These are phyloP conservation scores for Monoplex corrugatus DNA, from an alignment of 2,888 invertebrate genomes.

Conservation along the genomic window DNA sequence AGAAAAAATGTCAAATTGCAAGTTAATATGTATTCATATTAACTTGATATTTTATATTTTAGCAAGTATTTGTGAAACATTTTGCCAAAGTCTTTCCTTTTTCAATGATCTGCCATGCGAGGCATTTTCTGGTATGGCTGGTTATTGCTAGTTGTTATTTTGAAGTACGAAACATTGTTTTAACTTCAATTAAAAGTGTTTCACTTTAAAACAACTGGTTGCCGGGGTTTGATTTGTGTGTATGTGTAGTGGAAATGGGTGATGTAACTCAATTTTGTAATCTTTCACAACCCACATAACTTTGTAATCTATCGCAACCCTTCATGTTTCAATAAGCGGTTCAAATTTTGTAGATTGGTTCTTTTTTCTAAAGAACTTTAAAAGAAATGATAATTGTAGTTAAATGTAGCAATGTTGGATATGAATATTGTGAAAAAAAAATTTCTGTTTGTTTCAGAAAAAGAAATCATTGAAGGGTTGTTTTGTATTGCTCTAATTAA, in stretches of 20 bases:
- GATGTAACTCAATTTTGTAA: not conserved
- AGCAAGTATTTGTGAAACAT: slow-evolving; percentile 71
- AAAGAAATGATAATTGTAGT: too few species aligned
- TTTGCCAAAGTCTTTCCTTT: slow-evolving; percentile 72
- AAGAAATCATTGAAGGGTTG: slow-evolving; percentile 9
- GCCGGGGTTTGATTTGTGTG: not conserved
- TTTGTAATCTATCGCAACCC: not conserved
- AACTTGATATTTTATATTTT: slow-evolving; percentile 53
- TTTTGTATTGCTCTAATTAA: not conserved
- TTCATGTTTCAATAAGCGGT: slow-evolving; percentile 13
- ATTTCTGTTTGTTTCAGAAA: too few species aligned
- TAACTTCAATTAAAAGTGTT: slow-evolving; percentile 35
- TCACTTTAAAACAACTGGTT: slow-evolving; percentile 20
- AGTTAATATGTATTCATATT: slow-evolving; percentile 52
- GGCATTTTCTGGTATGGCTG: slow-evolving; percentile 28
- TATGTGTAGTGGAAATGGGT: not conserved
- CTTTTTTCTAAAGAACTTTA: too few species aligned
- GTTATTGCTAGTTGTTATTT: slow-evolving; percentile 17
- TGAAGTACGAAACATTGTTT: slow-evolving; percentile 5
- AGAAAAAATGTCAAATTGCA: slow-evolving; percentile 52
- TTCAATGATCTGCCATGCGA: slow-evolving; percentile 53
- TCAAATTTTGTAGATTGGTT: too few species aligned
- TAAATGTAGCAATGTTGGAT: too few species aligned
- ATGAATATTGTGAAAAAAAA: too few species aligned
- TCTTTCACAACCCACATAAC: too few species aligned